Percentiles rank a stretch among this genome's conserved stretches.
Evolutionary conservation across 2,888 invertebrate species (phyloP).

Genomic region (Drosophila gaucha): DNA sequence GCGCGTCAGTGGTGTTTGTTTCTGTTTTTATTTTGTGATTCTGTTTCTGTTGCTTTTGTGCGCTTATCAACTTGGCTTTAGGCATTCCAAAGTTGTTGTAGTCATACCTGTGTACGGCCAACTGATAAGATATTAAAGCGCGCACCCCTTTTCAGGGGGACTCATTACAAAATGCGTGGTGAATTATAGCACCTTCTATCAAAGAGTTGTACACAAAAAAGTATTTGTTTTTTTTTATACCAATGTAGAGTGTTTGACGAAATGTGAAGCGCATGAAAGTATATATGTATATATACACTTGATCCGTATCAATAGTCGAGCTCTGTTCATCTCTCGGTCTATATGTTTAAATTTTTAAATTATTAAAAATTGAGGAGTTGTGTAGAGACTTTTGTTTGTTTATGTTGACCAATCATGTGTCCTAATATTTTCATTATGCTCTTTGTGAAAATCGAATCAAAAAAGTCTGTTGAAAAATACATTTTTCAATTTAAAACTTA

Average conservation of each 20-base stretch:
- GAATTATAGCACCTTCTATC: constrained; percentile 16
- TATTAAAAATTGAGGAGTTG: no score
- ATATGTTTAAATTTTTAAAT: no score
- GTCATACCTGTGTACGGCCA: constrained; percentile 20
- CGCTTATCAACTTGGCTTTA: constrained; percentile 61
- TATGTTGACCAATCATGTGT: no score
- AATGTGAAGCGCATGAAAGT: background rate
- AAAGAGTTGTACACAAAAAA: background rate
- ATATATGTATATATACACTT: background rate
- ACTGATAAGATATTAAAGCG: constrained; percentile 47
- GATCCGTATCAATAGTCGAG: background rate
- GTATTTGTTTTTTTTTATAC: background rate
- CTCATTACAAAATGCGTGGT: constrained; percentile 26
- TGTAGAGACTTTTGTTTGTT: no score
- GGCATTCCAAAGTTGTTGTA: constrained; percentile 64
- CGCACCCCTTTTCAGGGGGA: constrained; percentile 47
- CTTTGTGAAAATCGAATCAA: no score
- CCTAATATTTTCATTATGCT: no score
- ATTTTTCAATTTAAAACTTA: no score
- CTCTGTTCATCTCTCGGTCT: background rate
- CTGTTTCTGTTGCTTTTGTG: constrained; percentile 23
- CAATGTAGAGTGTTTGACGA: background rate
- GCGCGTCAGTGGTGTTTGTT: constrained; percentile 26
- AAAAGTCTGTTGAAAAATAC: no score
- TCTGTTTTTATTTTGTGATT: constrained; percentile 32